These are phyloP conservation scores for Camelus bactrianus DNA, from an alignment of 2,113 vertebrate species.

Conservation along the genomic window DNA sequence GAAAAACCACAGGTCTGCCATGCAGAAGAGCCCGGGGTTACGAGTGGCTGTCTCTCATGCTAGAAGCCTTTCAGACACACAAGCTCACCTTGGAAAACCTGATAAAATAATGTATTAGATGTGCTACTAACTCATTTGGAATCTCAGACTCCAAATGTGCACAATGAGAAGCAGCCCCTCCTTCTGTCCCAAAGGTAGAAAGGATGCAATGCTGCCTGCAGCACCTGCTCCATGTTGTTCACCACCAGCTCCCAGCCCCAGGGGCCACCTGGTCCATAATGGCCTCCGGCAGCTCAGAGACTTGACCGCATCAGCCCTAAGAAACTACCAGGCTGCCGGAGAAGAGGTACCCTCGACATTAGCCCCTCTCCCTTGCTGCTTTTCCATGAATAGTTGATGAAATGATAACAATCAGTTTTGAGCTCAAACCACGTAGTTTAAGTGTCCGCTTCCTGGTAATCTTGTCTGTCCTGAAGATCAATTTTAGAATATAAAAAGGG, in stretches of 20 bases:
- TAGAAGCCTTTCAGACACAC: background rate
- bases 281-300: background rate
- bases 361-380: background rate
- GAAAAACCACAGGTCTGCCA: background rate
- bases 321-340: too few relatives aligned
- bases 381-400: background rate
- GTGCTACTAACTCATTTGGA: background rate
- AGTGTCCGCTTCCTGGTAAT: background rate
- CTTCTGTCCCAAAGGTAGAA: too few relatives aligned
- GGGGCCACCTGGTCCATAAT: too few relatives aligned
- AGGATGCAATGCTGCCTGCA: too few relatives aligned
- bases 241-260: background rate
- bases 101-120: background rate
- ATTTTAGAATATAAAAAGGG: background rate
- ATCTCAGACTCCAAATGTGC: background rate
- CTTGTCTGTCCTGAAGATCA: background rate
- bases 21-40: background rate
- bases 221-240: too few relatives aligned
- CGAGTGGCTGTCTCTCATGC: accelerated
- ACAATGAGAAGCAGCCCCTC: background rate
- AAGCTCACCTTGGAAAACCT: background rate
- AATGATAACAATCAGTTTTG: background rate
- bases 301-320: background rate
- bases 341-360: background rate
- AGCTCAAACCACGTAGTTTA: background rate